Evolutionary conservation across 1,140 invertebrate species (phyloP), one percentile per base, ranked within the genome.

Genomic region (Plutomurus gul): DNA sequence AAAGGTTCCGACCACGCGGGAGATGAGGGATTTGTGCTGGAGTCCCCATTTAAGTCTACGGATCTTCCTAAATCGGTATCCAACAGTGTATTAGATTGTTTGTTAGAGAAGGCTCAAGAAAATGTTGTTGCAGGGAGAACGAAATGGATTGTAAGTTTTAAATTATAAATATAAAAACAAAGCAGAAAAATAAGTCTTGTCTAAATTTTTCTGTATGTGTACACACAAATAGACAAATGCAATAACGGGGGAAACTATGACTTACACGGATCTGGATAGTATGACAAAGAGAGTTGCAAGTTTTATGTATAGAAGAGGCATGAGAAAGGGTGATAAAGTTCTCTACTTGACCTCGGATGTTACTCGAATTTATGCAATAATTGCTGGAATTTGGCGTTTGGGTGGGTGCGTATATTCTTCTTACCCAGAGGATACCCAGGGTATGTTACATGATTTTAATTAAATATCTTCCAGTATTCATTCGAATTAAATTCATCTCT

Each of bases 371-470:
- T 83, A 72, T 40, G 51, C 72, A 5, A 74, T 77, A 39, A 51
- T 83, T 8, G 18, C 80, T 4, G 82, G 82, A 13, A 33, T 83
- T 37, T 83, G 82, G 82, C 39, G 82, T 13, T n/a, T 78, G 7
- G 81, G 81, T 25, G 82, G 82, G 47, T 47, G 56, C 30, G 73
- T 82, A 73, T 78, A 76, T 25, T 77, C 83, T 1, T 82, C 81
- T 4, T 84, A 84, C 51, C 79, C 83, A 18, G 83, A 84, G 39
- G 83, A 84, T 36, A 84, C 81, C 16, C 30, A 33, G 36, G 80
- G 82, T 83, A 71, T 18, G 7, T 33, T 75, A 18, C 10, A 39
- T 18, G 39, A 22, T n/a, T 13, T 7, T 20, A 5, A n/a, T 18
- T 11, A 3, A 25, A 22, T n/a, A n/a, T n/a, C n/a, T n/a, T n/a